A percentile compares a stretch with the other conserved stretches of the same genome.
Conservation (phyloP, 2,113 vertebrate genomes). For the Erythrocercus mccallii region DNA sequence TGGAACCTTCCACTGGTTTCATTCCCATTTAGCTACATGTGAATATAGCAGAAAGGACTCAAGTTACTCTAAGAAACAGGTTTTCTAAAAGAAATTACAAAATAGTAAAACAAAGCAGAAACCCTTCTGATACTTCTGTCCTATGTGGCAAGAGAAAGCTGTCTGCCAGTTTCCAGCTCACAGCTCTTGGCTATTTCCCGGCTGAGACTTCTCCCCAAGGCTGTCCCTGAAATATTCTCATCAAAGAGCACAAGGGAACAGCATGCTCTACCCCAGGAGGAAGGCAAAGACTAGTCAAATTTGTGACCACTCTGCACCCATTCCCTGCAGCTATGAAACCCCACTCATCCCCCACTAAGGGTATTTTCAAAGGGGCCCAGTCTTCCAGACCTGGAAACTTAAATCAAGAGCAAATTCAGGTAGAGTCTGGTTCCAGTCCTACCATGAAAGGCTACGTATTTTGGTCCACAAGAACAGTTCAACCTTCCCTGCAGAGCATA, state of each 20-base stretch:
- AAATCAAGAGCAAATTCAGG: background rate
- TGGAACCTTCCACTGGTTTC: background rate
- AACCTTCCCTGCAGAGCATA: background rate
- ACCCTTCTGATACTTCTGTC: background rate
- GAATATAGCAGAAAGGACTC: background rate
- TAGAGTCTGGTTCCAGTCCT: background rate
- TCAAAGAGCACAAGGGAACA: background rate
- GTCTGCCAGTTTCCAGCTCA: background rate
- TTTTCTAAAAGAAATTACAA: background rate
- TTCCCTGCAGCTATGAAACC: background rate
- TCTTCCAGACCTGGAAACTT: background rate
- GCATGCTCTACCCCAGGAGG: background rate
- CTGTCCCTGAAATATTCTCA: background rate
- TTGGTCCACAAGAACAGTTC: background rate
- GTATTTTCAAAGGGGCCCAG: background rate
- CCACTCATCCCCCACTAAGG: background rate
- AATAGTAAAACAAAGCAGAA: background rate
- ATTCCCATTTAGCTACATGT: background rate
- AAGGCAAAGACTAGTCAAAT: background rate
- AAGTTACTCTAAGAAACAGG: background rate
- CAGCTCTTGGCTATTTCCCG: background rate
- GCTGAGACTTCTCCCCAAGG: background rate
- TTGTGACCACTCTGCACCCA: background rate
- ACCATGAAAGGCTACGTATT: rapidly evolving
- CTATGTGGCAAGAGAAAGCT: background rate